Conservation (phyloP, 2,797 vertebrate species). For the Heliangelus exortis region DNA sequence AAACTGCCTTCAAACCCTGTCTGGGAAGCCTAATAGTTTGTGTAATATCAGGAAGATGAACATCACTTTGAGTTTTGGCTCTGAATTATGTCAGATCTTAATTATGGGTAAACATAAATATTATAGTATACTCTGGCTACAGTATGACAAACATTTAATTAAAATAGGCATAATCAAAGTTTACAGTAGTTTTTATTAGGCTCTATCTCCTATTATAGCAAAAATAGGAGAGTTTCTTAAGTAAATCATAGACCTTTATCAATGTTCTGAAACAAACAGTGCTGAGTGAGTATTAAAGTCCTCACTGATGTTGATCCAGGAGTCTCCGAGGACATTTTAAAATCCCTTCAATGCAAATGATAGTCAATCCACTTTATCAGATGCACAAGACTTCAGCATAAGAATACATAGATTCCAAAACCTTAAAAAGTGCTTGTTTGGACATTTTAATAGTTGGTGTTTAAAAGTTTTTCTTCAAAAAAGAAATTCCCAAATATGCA, state of each 20-base stretch:
- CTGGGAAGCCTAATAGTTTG: background rate
- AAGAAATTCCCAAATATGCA: background rate
- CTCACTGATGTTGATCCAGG: background rate
- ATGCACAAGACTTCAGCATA: background rate
- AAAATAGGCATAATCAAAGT: background rate
- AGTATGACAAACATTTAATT: background rate
- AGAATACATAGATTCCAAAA: background rate
- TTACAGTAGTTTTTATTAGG: background rate
- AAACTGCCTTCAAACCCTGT: background rate
- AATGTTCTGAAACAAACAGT: background rate
- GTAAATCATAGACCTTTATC: background rate
- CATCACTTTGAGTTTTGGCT: background rate
- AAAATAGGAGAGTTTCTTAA: background rate
- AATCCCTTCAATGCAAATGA: background rate
- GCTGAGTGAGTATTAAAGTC: background rate
- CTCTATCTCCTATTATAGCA: background rate
- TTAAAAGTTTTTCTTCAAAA: background rate
- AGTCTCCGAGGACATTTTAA: background rate
- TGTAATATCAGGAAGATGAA: background rate
- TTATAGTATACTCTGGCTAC: background rate
- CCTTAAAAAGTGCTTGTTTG: background rate
- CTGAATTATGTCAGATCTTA: background rate
- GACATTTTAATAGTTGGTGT: background rate
- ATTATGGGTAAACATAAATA: background rate
- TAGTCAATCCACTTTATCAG: background rate